Evolutionary conservation across 1,140 invertebrate genomes (phyloP).

Genomic region (Temnothorax longispinosus): DNA sequence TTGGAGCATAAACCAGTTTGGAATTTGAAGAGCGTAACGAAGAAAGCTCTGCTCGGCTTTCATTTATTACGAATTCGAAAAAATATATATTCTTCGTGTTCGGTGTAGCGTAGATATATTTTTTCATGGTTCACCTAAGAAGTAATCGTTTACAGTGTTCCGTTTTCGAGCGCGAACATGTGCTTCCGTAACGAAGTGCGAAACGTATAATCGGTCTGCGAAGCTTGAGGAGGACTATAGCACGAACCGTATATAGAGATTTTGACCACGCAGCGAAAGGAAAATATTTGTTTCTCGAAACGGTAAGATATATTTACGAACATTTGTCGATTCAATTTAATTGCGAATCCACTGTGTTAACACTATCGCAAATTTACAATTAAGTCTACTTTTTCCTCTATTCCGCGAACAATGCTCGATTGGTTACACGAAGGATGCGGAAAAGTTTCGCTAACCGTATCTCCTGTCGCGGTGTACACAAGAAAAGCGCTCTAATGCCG

Average conservation of each 20-base stretch:
- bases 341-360: background rate
- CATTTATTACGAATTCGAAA: background rate
- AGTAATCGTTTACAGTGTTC: conserved; percentile 31
- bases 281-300: conserved; percentile 41
- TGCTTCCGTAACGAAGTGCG: conserved; percentile 4
- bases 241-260: no score
- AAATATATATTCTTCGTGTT: conserved; percentile 1
- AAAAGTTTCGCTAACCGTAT: conserved; percentile 13
- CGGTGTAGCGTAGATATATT: conserved; percentile 22
- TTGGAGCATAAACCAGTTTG: background rate
- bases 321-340: background rate
- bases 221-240: background rate
- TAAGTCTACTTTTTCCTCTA: background rate
- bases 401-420: background rate
- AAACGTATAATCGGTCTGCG: conserved; percentile 11
- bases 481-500: conserved; percentile 39
- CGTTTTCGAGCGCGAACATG: conserved; percentile 38
- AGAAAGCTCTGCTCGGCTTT: background rate
- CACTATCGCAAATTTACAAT: background rate
- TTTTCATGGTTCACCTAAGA: conserved; percentile 1
- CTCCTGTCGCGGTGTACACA: conserved; percentile 20
- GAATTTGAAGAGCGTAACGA: background rate
- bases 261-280: background rate
- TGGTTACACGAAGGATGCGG: background rate
- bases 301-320: conserved; percentile 29